These are phyloP conservation scores for Astyanax mexicanus DNA, from an alignment of 2,797 vertebrate genomes.

Conservation along the genomic window DNA sequence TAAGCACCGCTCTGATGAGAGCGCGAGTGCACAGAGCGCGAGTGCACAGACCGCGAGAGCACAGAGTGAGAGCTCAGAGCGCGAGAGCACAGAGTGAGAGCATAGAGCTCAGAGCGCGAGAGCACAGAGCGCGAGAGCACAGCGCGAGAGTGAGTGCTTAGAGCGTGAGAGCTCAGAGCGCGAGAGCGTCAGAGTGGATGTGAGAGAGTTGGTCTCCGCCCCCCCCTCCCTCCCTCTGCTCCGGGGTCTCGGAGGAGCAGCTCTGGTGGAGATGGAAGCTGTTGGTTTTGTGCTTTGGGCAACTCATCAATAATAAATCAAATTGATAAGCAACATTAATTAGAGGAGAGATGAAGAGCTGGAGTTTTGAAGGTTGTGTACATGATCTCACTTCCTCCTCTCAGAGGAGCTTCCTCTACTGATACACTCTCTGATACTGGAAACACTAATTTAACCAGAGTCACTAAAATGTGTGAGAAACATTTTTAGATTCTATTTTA, in stretches of 20 bases:
- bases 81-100: too few species aligned
- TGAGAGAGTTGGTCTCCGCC: conserved; percentile 38
- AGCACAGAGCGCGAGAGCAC: too few species aligned
- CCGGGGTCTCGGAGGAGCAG: conserved; percentile 25
- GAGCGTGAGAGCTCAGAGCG: too few species aligned
- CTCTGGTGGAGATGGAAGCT: conserved; percentile 33
- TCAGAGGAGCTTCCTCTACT: neutral
- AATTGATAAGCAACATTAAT: conserved; percentile 67
- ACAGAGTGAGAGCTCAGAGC: too few species aligned
- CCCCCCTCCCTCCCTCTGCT: conserved; percentile 14
- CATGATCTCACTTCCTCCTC: conserved; percentile 15
- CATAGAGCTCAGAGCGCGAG: too few species aligned
- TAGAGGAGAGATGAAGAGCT: conserved; percentile 68
- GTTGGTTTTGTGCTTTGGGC: conserved; percentile 46
- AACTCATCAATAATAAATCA: conserved; percentile 72
- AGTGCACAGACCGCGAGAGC: too few species aligned
- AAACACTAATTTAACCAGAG: too few species aligned
- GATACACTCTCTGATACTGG: too few species aligned
- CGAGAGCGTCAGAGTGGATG: conserved; percentile 28
- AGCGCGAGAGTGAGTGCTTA: too few species aligned
- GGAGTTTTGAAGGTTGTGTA: conserved; percentile 50
- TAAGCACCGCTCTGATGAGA: conserved; percentile 21
- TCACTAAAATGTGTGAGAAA: too few species aligned
- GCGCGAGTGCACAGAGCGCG: too few species aligned
- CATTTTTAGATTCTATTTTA: too few species aligned